Evolutionary conservation across 2,113 vertebrate genomes (phyloP).

Genomic region (Bagarius yarrelli): DNA sequence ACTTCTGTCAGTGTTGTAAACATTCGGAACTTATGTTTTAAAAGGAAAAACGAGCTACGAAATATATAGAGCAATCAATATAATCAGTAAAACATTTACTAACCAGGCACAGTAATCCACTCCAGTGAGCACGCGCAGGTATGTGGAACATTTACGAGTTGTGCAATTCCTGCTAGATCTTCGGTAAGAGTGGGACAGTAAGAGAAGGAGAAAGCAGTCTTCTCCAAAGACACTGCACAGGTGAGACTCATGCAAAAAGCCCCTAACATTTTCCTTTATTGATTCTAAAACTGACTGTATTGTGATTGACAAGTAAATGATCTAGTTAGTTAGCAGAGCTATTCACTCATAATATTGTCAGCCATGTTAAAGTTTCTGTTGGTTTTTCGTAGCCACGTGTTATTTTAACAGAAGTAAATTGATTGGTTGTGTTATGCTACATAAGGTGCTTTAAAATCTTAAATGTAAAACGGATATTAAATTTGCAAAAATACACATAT

Average conservation of each 20-base stretch:
- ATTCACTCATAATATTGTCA: constrained; percentile 17
- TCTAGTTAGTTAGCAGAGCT: neutral
- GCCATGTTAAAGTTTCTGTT: constrained; percentile 24
- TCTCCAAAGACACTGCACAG: constrained; percentile 61
- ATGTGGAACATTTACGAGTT: constrained; percentile 58
- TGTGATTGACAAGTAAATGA: constrained; percentile 4
- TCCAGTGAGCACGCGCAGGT: constrained; percentile 55
- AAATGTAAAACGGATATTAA: too few relatives aligned
- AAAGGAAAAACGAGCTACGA: constrained; percentile 31
- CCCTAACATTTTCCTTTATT: constrained; percentile 17
- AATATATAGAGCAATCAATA: constrained; percentile 40
- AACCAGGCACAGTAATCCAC: constrained; percentile 30
- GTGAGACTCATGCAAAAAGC: constrained; percentile 58
- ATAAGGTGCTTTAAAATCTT: neutral
- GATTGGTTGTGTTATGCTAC: neutral
- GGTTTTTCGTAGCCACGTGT: neutral
- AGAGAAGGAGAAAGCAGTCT: constrained; percentile 30
- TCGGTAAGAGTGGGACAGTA: constrained; percentile 44
- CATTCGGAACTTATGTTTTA: constrained; percentile 48
- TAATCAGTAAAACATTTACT: constrained; percentile 45
- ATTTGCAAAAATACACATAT: neutral
- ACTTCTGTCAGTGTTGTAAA: constrained; percentile 58
- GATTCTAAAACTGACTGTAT: constrained; percentile 2
- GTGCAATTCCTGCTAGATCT: constrained; percentile 65
- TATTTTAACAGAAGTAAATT: neutral